These are phyloP conservation scores for Chymomyza amoena DNA, from an alignment of 2,888 invertebrate genomes.

Conservation along the genomic window DNA sequence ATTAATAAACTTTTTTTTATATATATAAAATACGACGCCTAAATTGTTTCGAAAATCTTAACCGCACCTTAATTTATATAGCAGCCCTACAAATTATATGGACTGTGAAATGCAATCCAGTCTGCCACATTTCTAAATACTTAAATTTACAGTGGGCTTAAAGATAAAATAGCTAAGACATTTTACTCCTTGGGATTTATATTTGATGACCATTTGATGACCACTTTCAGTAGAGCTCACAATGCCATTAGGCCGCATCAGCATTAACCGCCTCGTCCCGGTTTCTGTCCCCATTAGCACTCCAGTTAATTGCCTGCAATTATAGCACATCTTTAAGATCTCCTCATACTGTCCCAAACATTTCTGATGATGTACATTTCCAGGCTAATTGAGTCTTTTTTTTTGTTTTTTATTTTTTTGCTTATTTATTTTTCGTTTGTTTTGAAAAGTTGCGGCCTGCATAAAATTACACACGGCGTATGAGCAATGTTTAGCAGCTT, in stretches of 20 bases:
- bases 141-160: neutral
- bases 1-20: no score
- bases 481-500: neutral
- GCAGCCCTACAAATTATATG: no score
- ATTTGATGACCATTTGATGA: neutral
- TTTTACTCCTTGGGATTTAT: neutral
- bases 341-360: neutral
- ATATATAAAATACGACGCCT: no score
- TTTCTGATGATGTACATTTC: neutral
- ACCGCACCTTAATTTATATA: no score
- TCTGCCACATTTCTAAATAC: neutral
- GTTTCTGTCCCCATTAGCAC: neutral
- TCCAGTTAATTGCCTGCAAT: neutral
- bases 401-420: neutral
- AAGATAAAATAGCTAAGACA: neutral
- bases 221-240: neutral
- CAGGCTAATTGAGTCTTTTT: neutral
- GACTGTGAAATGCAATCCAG: no score
- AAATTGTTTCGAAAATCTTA: no score
- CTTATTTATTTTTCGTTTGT: neutral
- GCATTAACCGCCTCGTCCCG: neutral
- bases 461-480: neutral
- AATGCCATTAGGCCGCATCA: neutral
- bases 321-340: neutral
- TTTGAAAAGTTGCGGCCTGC: neutral